Evolutionary conservation across 2,113 vertebrate genomes (phyloP).

Genomic region (Fregata magnificens): DNA sequence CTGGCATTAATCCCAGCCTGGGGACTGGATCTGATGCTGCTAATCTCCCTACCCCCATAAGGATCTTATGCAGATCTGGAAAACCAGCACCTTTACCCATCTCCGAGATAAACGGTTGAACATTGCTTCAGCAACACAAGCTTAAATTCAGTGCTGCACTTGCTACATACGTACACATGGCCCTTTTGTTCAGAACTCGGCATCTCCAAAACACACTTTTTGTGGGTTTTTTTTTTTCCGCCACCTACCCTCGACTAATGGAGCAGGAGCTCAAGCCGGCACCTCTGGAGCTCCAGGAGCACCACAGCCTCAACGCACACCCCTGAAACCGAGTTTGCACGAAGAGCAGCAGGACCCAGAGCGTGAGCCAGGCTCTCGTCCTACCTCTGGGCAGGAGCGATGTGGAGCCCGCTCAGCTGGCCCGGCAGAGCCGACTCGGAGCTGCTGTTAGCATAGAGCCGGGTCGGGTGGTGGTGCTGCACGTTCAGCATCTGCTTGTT

Average conservation of each 20-base stretch:
- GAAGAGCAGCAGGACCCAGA: neutral
- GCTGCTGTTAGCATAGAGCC: slow-evolving; percentile 74
- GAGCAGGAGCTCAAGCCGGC: neutral
- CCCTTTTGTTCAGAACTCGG: neutral
- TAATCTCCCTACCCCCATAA: neutral
- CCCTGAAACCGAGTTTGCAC: accelerated
- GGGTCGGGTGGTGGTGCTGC: slow-evolving; percentile 81
- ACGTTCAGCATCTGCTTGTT: slow-evolving; percentile 68
- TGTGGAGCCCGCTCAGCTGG: slow-evolving; percentile 85
- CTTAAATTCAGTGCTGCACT: neutral
- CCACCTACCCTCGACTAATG: accelerated
- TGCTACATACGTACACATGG: neutral
- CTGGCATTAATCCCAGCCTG: neutral
- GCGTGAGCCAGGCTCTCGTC: accelerated
- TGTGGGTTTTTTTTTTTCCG: too few relatives aligned
- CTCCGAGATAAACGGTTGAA: neutral
- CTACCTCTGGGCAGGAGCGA: slow-evolving; percentile 84
- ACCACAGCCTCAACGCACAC: neutral
- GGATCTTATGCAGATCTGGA: neutral
- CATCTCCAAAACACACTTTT: neutral
- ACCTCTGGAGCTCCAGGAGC: neutral
- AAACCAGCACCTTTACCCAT: neutral
- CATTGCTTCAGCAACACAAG: neutral
- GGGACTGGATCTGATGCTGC: accelerated
- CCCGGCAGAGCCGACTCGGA: slow-evolving; percentile 75